Percentiles rank a stretch among this genome's conserved stretches.
phyloP scores from a whole-genome alignment of 2,797 vertebrate species.

The Acrossocheilus wenchowensis region DNA sequence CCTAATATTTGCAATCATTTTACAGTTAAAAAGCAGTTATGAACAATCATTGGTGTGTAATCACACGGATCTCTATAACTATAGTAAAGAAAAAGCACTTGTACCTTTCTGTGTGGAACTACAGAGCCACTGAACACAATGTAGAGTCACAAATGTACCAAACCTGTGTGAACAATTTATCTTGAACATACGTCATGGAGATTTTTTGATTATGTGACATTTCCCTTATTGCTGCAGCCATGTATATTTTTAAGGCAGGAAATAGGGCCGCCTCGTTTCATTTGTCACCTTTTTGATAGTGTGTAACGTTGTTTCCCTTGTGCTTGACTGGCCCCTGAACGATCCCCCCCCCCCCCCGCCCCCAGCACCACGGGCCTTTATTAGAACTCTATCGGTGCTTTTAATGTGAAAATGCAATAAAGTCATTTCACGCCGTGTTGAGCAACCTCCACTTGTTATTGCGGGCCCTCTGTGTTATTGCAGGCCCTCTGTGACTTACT shows the following conservation, averaged over 20 bases:
- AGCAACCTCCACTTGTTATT: constrained; percentile 80
- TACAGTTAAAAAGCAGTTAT: constrained; percentile 22
- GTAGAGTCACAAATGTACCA: constrained; percentile 9
- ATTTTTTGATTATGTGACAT: constrained; percentile 45
- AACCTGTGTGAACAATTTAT: constrained; percentile 33
- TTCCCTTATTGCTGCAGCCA: constrained; percentile 9
- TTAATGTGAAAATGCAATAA: constrained; percentile 84
- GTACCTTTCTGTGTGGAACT: background rate
- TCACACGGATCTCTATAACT: background rate
- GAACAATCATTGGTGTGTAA: background rate
- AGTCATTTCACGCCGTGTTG: constrained; percentile 84
- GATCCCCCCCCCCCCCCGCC: constrained; percentile 75
- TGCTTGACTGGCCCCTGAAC: constrained; percentile 74
- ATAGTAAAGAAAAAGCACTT: background rate
- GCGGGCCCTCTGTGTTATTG: constrained; percentile 67
- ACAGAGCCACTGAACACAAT: background rate
- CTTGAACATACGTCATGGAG: constrained; percentile 25
- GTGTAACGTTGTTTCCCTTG: constrained; percentile 55
- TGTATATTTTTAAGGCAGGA: constrained; percentile 50
- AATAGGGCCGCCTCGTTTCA: constrained; percentile 65
- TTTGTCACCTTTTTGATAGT: constrained; percentile 69
- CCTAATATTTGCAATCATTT: constrained; percentile 5
- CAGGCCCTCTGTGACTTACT: constrained; percentile 73
- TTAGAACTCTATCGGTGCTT: constrained; percentile 81
- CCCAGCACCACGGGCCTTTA: constrained; percentile 73